Percentiles rank a stretch among this genome's conserved stretches.
Conservation (phyloP, 2,797 vertebrate genomes). For the Chelidonichthys spinosus region DNA sequence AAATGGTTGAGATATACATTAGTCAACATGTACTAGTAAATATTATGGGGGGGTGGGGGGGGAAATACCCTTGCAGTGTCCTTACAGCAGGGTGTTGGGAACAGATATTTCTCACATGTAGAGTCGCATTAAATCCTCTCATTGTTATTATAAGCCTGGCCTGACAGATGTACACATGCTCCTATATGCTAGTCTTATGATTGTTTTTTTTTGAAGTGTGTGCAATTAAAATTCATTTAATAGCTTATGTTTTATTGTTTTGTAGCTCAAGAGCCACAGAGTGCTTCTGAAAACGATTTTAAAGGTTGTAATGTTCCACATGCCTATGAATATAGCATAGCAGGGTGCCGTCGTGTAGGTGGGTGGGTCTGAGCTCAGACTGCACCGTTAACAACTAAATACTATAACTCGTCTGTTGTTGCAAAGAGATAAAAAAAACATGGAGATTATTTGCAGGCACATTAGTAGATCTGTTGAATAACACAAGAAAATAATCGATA, state of each 20-base stretch:
- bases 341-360: too few relatives aligned
- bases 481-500: too few relatives aligned
- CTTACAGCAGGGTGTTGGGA: conserved; percentile 6
- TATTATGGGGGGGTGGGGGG: conserved; percentile 5
- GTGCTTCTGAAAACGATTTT: neutral
- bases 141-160: neutral
- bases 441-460: too few relatives aligned
- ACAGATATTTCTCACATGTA: conserved; percentile 18
- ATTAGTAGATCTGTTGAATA: too few relatives aligned
- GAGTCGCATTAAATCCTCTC: conserved; percentile 5
- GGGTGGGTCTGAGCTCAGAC: too few relatives aligned
- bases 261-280: neutral
- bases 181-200: neutral
- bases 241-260: neutral
- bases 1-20: conserved; percentile 43
- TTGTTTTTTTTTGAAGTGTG: neutral
- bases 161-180: conserved; percentile 2
- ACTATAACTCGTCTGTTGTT: too few relatives aligned
- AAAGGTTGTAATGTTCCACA: neutral
- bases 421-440: too few relatives aligned
- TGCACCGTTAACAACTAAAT: too few relatives aligned
- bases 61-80: conserved; percentile 13
- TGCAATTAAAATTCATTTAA: conserved; percentile 10
- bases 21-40: conserved; percentile 40
- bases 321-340: neutral